Base-by-base conservation (phyloP, 2,888 invertebrate genomes). In the Acronicta alni region DNA sequence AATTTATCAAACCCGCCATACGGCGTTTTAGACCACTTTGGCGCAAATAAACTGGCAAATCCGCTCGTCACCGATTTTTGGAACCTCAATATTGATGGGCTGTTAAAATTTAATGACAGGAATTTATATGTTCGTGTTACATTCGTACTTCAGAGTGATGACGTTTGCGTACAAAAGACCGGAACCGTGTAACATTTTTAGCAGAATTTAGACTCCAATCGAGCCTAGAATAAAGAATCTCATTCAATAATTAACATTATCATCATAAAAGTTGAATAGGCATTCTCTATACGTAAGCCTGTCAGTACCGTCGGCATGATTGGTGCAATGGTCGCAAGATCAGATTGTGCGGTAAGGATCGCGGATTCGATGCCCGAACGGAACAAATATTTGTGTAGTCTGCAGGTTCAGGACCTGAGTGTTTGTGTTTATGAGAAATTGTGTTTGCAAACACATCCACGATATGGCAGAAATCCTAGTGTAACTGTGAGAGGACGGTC, bases 1-100 rank as follows among this genome's bases (percentile, higher is more conserved):
- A 93, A 94, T 94, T 93, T 92, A 94, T 94, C 92, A 93, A 92
- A 89, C 85, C 90, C 88, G 81, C 79, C 77, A 76, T 80, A 74
- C 77, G 79, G 69, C 81, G 82, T 80, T 85, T 82, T 78, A 71
- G 79, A 81, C 75, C 87, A 86, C 81, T 87, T 88, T 84, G 71
- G 72, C 77, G 73, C 75, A 79, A 80, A 82, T 83, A 80, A 76
- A 80, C 77, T 58, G 58, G 64, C n/a, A 44, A 42, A 42, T 69
- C 38, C 57, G 77, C 73, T 75, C 75, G 68, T 80, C 84, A 79
- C 65, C 48, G 57, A 38, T 67, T 61, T 71, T 67, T 65, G 55
- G 67, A 63, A 70, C 63, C 63, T 76, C 67, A 61, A 70, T 54
- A 59, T 72, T 59, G 56, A 66, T 66, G 52, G 61, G 57, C 39